These are phyloP conservation scores for Thymallus thymallus DNA, from an alignment of 2,113 vertebrate species.

Conservation along the genomic window DNA sequence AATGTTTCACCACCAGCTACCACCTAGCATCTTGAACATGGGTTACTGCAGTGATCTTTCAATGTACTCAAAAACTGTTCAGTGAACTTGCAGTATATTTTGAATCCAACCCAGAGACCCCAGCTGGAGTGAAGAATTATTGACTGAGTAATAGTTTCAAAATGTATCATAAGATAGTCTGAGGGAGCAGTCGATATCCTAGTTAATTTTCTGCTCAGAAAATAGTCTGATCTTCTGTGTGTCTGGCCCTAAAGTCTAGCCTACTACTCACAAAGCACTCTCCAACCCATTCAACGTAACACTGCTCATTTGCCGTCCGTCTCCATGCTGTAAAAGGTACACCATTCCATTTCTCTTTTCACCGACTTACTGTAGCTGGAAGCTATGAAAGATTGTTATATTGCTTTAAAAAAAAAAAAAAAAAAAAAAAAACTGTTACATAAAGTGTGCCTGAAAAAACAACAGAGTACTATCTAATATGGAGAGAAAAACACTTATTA, in stretches of 20 bases:
- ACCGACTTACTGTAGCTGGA: constrained; percentile 77
- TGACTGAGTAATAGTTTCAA: constrained; percentile 31
- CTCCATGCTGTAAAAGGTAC: constrained; percentile 47
- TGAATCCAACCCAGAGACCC: constrained; percentile 11
- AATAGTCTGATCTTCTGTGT: constrained; percentile 31
- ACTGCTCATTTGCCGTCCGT: constrained; percentile 61
- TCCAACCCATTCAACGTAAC: constrained; percentile 11
- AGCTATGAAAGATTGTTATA: constrained; percentile 71
- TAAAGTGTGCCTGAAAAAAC: constrained; percentile 92
- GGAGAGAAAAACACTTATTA: constrained; percentile 75
- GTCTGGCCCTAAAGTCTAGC: constrained; percentile 48
- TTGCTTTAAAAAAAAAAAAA: constrained; percentile 59
- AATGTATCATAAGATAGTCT: constrained; percentile 16
- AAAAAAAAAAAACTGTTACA: constrained; percentile 78
- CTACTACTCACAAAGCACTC: constrained; percentile 26
- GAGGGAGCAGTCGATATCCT: constrained; percentile 16
- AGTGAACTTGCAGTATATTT: background rate
- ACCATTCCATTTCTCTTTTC: constrained; percentile 52
- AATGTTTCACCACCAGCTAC: background rate
- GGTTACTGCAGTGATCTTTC: background rate
- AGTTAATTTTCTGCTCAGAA: constrained; percentile 41
- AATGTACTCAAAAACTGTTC: background rate
- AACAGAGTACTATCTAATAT: constrained; percentile 59
- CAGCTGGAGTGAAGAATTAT: constrained; percentile 23
- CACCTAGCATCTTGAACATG: background rate